Evolutionary conservation across 2,797 vertebrate species (phyloP), one percentile per base, ranked within the genome.

Genomic region (Sebastes diaconus): DNA sequence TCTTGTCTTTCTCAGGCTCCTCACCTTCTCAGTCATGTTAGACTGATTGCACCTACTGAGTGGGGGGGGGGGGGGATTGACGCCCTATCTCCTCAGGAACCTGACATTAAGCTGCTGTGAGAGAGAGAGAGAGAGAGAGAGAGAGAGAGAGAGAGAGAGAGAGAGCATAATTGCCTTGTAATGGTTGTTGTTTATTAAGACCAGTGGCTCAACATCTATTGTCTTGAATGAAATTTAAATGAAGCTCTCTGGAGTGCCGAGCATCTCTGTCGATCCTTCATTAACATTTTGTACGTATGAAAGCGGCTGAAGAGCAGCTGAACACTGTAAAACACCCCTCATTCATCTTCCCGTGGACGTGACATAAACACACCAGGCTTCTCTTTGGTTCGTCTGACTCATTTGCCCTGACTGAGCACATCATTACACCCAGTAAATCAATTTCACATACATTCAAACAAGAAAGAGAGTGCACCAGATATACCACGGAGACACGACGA

Each of bases 371-470:
- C 55, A 22, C 29, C 22, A 16, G 14, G 27, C 75, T 75, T 54
- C 81, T 70, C 77, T 86, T 65, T 52, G 42, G 30, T 52, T 57
- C 6, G 5, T 69, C 75, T 58, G 66, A 84, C 68, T 84, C 80
- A 79, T 80, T 79, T 72, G 29, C 42, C 18, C 68, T 73, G 78
- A 86, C 65, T 27, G 57, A 84, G 29, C 65, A 61, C 54, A 57
- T 87, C 72, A 32, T 78, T 46, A 24, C 69, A 74, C 36, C 24
- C 60, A 27, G 27, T 83, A 83, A 84, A 87, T 88, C 86, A 71
- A 42, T 74, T 82, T 74, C 32, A 73, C 68, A 52, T 74, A 59
- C 72, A 25, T 81, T 84, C 63, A 85, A 65, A 87, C 60, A 73
- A 73, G 30, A 75, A 75, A n/a, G 46, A 14, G 59, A 78, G 50